Evolutionary conservation across 2,888 invertebrate genomes (phyloP), one percentile per base, ranked within the genome.

Genomic region (Rhagium mordax): DNA sequence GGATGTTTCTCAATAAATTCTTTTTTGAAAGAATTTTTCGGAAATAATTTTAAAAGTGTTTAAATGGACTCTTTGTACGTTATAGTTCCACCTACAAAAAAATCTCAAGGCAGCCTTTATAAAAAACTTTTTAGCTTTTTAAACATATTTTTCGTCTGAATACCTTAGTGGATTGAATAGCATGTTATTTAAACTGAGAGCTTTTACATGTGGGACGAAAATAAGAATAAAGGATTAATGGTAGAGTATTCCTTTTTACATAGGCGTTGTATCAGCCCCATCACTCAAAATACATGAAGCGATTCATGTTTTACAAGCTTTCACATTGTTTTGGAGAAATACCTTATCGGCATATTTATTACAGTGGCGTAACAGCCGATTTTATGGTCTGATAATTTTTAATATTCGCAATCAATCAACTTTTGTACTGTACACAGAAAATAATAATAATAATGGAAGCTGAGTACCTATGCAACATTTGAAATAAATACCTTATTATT

Each of bases 241-340:
- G 41, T 24, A 24, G 20, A n/a, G 24, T 24, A n/a, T 27, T 13
- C 27, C n/a, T 55, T n/a, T n/a, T 55, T 55, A 24, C 24, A 55
- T 55, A 27, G 55, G 55, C 55, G 55, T 55, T 24, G 51, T n/a
- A 55, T 24, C 55, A 24, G 55, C 55, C 55, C 55, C 24, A 55
- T 27, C 55, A 27, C 13, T n/a, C n/a, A 24, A 51, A 55, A 55
- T n/a, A 55, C 24, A 24, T 27, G 16, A 20, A 51, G 18, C 20
- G 51, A 20, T 51, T 20, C 20, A 20, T 20, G 24, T 24, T 15
- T 55, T 24, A 24, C 55, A 24, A 10, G 24, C 55, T 55, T 55
- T 55, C 55, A 55, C 55, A 55, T 55, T 55, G 21, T 55, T 55
- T 20, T 55, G 24, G 27, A 55, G 55, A 55, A 55, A 55, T 55